Conservation (phyloP, 2,888 invertebrate species). For the Cyclophora punctaria region DNA sequence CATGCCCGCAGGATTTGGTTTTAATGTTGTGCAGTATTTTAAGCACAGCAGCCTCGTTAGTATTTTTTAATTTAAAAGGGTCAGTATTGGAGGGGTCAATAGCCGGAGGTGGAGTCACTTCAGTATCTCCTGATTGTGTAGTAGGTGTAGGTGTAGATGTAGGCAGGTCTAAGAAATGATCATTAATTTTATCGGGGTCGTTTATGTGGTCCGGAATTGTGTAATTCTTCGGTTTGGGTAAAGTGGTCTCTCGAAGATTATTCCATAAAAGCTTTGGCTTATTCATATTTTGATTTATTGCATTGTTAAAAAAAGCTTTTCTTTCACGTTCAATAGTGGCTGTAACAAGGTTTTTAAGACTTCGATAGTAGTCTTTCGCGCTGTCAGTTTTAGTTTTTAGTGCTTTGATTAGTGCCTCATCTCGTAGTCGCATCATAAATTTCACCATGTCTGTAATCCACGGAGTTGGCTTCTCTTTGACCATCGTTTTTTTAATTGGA, state of each 20-base stretch:
- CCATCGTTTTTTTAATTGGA: background rate
- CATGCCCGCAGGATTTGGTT: background rate
- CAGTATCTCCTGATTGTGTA: background rate
- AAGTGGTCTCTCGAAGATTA: background rate
- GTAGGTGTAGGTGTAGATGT: background rate
- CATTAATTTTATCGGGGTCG: constrained; percentile 1
- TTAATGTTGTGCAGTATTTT: background rate
- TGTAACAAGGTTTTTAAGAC: background rate
- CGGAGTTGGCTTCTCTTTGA: background rate
- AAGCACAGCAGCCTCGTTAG: background rate
- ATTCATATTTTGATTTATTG: background rate
- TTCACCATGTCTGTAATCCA: background rate
- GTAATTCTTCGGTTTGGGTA: background rate
- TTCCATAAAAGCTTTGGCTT: background rate
- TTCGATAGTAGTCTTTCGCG: background rate
- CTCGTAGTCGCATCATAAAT: background rate
- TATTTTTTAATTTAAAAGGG: background rate
- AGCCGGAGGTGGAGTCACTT: background rate
- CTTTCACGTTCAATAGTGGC: background rate
- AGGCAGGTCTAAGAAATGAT: constrained; percentile 1
- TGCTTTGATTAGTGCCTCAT: background rate
- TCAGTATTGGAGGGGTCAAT: background rate
- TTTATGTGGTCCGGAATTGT: background rate
- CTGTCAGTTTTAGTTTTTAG: background rate
- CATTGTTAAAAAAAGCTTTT: background rate